Evolutionary conservation across 2,797 vertebrate species (phyloP).

Genomic region (Petrocephalus sullivani): DNA sequence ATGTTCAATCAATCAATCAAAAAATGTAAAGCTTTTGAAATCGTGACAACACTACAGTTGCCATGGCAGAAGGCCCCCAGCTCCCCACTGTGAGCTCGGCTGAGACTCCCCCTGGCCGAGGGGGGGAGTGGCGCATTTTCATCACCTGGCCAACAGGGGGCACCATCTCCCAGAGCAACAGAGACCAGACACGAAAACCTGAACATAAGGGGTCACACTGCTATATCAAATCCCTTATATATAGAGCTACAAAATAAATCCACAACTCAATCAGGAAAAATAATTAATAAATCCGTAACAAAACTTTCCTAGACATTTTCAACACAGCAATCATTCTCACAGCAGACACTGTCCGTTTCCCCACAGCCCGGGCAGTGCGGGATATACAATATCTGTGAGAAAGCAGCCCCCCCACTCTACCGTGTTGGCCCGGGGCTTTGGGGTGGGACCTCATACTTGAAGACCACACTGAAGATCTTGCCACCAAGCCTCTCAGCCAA

Average conservation of each 20-base stretch:
- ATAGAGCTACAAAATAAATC: neutral
- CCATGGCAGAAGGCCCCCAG: neutral
- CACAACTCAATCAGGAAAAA: neutral
- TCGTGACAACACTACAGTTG: neutral
- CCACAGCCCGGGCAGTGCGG: slow-evolving; percentile 29
- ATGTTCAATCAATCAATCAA: neutral
- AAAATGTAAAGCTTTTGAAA: neutral
- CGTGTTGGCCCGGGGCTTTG: slow-evolving; percentile 42
- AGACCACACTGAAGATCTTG: slow-evolving; percentile 95
- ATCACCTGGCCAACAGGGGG: neutral
- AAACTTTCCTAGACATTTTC: neutral
- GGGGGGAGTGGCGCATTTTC: neutral
- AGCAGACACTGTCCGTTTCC: neutral
- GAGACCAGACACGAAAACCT: neutral
- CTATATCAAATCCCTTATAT: neutral
- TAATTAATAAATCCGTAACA: neutral
- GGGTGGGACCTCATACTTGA: slow-evolving; percentile 86
- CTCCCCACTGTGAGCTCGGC: neutral
- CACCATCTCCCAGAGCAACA: neutral
- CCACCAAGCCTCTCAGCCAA: slow-evolving; percentile 89
- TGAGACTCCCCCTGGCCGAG: neutral
- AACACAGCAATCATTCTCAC: slow-evolving; percentile 26
- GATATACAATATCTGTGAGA: neutral
- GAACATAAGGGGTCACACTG: too few species aligned
- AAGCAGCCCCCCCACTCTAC: slow-evolving; percentile 20